Evolutionary conservation across 2,113 vertebrate species (phyloP), one percentile per base, ranked within the genome.

Genomic region (Orthonyx spaldingii): DNA sequence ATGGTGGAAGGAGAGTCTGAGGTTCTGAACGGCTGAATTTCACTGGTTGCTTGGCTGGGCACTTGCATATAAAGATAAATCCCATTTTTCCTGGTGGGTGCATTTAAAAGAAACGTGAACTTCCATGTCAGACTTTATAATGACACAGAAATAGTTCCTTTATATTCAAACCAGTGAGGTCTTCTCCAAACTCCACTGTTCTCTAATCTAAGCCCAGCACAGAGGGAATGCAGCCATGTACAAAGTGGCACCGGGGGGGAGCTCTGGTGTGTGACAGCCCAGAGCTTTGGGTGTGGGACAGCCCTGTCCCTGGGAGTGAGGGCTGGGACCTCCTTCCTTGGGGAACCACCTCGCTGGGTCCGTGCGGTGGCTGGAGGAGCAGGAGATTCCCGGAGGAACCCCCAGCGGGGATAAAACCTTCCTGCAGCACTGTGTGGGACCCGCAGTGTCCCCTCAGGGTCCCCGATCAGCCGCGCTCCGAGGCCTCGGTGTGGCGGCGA

Each of bases 201-300:
- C 20, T 21, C 7, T 21, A 30, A 3, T 35, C 23, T 60, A 14
- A 33, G 42, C 41, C 28, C 4, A 4, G 64, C 3, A 0, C 1
- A 1, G 49, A 55, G 79, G 44, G 21, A 24, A 10, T 2, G 1
- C 26, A 56, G 44, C 41, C 0, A 0, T 3, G 46, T 22, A 13
- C 56, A 24, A 6, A 74, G 59, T 21, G 16, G 22, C 47, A 5
- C 12, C 15, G 3, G 3, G 18, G 42, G 4, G 33, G 37, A 74
- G 0, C 30, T 57, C 15, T 44, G 74, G 26, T 59, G 59, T n/a
- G 9, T 13, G 10, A 7, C 39, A 65, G 59, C 70, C 80, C 87
- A 16, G 5, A 65, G 2, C 35, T 13, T 20, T 4, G 59, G 6
- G 1, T 9, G 30, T 41, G 76, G 55, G 13, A 3, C 20, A 6